Evolutionary conservation across 2,888 invertebrate genomes (phyloP), one percentile per base, ranked within the genome.

Genomic region (Cyclophora albipunctata): DNA sequence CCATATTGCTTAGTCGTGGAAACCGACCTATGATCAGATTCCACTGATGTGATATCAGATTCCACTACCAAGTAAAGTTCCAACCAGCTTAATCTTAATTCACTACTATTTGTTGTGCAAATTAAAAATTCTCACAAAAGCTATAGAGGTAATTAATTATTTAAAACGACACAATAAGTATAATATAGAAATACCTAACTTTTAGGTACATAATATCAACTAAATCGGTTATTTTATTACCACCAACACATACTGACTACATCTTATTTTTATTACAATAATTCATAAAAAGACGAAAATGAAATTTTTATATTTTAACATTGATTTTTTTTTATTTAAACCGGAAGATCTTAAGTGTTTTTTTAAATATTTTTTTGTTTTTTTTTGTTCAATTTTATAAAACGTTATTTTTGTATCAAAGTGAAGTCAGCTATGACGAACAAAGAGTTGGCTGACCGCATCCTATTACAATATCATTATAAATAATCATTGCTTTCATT

Each of bases 381-480:
- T 72, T 71, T 73, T 72, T 73, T 74, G 73, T 76, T 59, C 54
- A 52, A 55, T 72, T 84, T 84, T 85, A 85, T 81, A 88, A 88
- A 88, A 88, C 85, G 86, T 82, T 81, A 81, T 78, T 81, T 67
- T 79, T 82, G 84, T 87, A 87, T 87, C 87, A 87, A 88, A 88
- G 77, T 78, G 81, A 66, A 73, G 84, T 81, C 86, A 84, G 84
- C 85, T 76, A 81, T 79, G 75, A 75, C 71, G 75, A 81, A 78
- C 78, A 69, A 78, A 20, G 79, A 75, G 79, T 74, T 75, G 78
- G 84, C 84, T 80, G 84, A 84, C 84, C 69, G 74, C 74, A 72
- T 73, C 69, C 67, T 73, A 73, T 69, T 71, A 75, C 74, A 57
- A 58, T 57, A 58, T 71, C 67, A 77, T 80, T 84, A 86, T 87